phyloP scores from a whole-genome alignment of 2,888 invertebrate species.

The Orthonevra nobilis region DNA sequence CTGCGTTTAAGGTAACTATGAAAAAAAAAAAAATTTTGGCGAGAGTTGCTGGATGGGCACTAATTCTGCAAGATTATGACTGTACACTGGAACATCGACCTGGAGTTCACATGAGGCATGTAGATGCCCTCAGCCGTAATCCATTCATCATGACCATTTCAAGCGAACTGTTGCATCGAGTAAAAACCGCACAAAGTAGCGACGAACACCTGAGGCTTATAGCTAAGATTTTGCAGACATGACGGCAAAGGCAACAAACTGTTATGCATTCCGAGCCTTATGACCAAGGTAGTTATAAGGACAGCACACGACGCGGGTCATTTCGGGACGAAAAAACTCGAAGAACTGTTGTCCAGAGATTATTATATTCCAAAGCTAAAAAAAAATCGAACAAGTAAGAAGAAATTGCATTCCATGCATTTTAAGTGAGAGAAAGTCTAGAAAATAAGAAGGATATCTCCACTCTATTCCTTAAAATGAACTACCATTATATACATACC shows the following conservation, averaged over 20 bases:
- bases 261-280: not conserved
- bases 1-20: not conserved
- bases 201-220: not conserved
- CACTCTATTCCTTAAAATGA: not conserved
- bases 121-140: not conserved
- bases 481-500: constrained; percentile 69
- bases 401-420: not conserved
- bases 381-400: not conserved
- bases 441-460: not conserved
- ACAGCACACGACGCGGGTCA: not conserved
- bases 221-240: not conserved
- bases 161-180: not conserved
- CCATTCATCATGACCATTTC: not conserved
- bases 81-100: not conserved
- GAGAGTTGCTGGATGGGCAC: not conserved
- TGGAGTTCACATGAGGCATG: constrained; percentile 1
- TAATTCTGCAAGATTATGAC: not conserved
- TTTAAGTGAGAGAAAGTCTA: not conserved
- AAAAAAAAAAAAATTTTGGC: not conserved
- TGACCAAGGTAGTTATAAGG: not conserved
- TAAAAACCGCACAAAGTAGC: not conserved
- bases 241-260: not conserved
- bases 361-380: not conserved
- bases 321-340: not conserved
- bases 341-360: not conserved